Evolutionary conservation across 2,797 vertebrate genomes (phyloP).

Genomic region (Clamator glandarius): DNA sequence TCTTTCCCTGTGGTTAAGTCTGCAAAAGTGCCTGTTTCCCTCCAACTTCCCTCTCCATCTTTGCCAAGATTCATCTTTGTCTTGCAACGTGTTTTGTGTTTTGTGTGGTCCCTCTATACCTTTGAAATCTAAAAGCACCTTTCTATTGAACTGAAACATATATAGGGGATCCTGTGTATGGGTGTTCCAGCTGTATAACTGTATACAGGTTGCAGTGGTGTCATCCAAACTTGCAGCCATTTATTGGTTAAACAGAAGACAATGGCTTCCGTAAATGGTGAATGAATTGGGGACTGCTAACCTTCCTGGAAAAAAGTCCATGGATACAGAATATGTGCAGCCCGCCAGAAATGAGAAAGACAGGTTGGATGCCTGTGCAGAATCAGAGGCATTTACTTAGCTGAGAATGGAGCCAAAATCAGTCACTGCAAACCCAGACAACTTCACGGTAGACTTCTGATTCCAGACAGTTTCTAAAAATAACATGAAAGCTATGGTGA

Average conservation of each 20-base stretch:
- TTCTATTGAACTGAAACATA: background rate
- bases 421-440: background rate
- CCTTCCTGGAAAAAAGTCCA: background rate
- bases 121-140: background rate
- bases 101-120: background rate
- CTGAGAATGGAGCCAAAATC: slow-evolving; percentile 2
- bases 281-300: background rate
- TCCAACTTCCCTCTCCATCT: background rate
- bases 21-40: background rate
- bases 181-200: background rate
- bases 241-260: background rate
- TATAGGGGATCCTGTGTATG: background rate
- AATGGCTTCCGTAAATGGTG: background rate
- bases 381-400: background rate
- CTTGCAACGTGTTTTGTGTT: background rate
- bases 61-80: background rate
- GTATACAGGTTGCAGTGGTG: background rate
- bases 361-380: background rate
- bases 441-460: background rate
- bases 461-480: slow-evolving; percentile 54
- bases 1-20: background rate
- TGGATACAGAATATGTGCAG: background rate
- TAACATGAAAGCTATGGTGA: slow-evolving; percentile 49
- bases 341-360: background rate
- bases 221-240: background rate